These are phyloP conservation scores for Tautogolabrus adspersus DNA, from an alignment of 2,113 vertebrate species.

Conservation along the genomic window DNA sequence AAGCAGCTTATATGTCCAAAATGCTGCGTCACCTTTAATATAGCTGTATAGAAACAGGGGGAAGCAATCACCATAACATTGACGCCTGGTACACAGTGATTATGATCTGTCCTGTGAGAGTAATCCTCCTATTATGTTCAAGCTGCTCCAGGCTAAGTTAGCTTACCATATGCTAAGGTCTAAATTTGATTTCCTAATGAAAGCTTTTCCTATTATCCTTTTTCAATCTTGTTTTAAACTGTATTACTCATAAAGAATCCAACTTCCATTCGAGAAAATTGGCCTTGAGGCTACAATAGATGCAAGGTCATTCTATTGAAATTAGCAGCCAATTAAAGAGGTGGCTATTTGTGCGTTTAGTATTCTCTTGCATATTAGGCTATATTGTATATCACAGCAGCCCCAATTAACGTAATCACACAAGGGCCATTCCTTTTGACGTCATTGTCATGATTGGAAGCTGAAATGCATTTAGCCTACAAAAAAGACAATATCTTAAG, in stretches of 20 bases:
- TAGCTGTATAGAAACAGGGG: not conserved
- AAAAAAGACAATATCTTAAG: no score
- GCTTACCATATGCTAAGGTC: constrained; percentile 18
- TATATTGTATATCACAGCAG: not conserved
- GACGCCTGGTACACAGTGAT: constrained; percentile 17
- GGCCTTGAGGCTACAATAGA: not conserved
- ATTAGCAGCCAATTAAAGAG: not conserved
- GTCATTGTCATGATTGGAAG: no score
- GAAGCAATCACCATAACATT: constrained; percentile 18
- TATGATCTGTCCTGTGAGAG: constrained; percentile 37
- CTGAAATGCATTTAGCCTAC: no score
- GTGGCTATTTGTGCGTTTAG: no score
- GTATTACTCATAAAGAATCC: not conserved
- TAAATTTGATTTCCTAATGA: not conserved
- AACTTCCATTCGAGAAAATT: not conserved
- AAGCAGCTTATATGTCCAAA: constrained; percentile 13
- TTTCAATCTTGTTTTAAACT: not conserved
- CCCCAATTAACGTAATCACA: not conserved
- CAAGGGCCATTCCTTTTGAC: no score
- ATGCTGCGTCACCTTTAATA: constrained; percentile 17
- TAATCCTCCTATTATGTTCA: constrained; percentile 37
- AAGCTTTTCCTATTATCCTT: not conserved
- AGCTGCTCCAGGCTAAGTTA: constrained; percentile 26
- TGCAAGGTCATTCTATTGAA: not conserved
- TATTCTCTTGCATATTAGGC: not conserved